These are phyloP conservation scores for Heliconius erato DNA, from an alignment of 2,888 invertebrate species.

Conservation along the genomic window DNA sequence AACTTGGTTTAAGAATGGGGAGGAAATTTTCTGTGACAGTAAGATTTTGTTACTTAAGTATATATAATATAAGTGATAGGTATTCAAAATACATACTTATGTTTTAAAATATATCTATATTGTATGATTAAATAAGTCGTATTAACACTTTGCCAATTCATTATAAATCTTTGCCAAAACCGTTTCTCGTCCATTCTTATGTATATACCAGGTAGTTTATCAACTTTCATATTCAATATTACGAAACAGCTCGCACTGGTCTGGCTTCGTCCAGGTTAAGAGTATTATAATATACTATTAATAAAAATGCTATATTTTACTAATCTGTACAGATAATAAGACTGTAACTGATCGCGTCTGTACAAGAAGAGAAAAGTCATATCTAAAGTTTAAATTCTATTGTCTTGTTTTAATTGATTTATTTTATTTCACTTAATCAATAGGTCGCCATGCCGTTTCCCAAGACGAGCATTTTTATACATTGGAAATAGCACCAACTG, in stretches of 20 bases:
- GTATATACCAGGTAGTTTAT: background rate
- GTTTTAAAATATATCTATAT: background rate
- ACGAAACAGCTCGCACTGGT: background rate
- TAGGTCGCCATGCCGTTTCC: slow-evolving; percentile 87
- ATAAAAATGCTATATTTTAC: background rate
- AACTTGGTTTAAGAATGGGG: slow-evolving; percentile 94
- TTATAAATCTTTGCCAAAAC: background rate
- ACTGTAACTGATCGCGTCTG: no score
- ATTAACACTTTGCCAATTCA: background rate
- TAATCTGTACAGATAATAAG: background rate
- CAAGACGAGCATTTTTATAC: slow-evolving; percentile 93
- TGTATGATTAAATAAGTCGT: background rate
- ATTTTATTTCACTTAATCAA: background rate
- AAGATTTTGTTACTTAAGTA: slow-evolving; percentile 57
- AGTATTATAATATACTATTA: background rate
- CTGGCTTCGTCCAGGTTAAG: background rate
- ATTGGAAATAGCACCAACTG: slow-evolving; percentile 92
- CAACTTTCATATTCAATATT: background rate
- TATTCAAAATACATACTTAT: no score
- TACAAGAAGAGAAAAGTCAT: no score
- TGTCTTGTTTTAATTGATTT: background rate
- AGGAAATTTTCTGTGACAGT: slow-evolving; percentile 86
- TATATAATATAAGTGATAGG: background rate
- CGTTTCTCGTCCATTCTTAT: background rate
- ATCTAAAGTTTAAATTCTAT: no score